These are phyloP conservation scores for Jacana jacana DNA, from an alignment of 2,113 vertebrate species.

Conservation along the genomic window DNA sequence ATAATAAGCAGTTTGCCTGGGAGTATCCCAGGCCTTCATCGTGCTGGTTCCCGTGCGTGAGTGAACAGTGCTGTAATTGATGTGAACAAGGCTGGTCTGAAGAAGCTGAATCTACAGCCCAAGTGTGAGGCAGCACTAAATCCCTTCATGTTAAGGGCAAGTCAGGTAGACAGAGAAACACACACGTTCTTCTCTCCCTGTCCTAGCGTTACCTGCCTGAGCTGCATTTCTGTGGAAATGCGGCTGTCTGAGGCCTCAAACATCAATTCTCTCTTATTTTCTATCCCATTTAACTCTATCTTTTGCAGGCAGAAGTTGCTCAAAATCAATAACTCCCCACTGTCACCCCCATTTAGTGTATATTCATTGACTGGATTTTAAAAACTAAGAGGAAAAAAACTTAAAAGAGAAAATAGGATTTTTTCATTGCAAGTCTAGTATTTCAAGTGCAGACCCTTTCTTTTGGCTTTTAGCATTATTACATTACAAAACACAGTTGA, in stretches of 20 bases:
- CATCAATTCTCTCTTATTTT: conserved; percentile 24
- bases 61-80: background rate
- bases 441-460: background rate
- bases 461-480: background rate
- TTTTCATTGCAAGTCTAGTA: background rate
- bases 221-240: background rate
- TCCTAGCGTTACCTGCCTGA: background rate
- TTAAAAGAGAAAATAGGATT: background rate
- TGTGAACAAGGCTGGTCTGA: background rate
- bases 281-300: background rate
- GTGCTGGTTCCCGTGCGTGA: background rate
- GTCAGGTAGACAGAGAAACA: background rate
- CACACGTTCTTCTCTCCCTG: background rate
- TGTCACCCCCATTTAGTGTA: background rate
- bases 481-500: background rate
- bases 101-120: background rate
- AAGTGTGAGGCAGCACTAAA: background rate
- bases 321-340: conserved; percentile 30
- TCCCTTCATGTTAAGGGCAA: background rate
- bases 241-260: background rate
- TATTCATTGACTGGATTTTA: conserved; percentile 31
- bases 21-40: background rate
- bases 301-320: background rate
- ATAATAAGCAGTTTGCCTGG: background rate
- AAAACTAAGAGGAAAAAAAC: background rate